Conservation (phyloP, 2,888 invertebrate genomes). For the Athrips mouffetella region DNA sequence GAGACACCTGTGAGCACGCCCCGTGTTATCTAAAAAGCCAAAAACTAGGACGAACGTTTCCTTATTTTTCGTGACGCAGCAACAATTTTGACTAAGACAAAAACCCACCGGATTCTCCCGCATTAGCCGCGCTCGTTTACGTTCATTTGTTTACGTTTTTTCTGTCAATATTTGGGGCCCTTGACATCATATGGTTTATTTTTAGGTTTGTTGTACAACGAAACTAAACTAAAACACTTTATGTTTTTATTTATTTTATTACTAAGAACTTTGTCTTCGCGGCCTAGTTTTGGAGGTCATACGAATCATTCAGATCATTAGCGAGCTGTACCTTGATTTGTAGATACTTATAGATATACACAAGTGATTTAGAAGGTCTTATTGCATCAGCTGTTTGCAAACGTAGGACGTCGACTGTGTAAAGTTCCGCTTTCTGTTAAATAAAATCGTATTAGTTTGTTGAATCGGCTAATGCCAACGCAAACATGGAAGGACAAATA, state of each 20-base stretch:
- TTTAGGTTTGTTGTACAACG: background rate
- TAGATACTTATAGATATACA: slow-evolving; percentile 16
- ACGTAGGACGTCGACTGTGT: slow-evolving; percentile 29
- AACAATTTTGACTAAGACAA: slow-evolving; percentile 36
- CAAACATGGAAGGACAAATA: slow-evolving; percentile 7
- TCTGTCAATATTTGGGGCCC: slow-evolving; percentile 23
- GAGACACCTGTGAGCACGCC: background rate
- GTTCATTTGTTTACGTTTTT: slow-evolving; percentile 58
- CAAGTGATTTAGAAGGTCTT: slow-evolving; percentile 31
- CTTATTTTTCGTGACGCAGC: slow-evolving; percentile 30
- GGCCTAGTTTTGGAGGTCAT: slow-evolving; percentile 30
- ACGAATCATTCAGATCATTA: slow-evolving; percentile 30
- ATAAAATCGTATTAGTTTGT: slow-evolving; percentile 15
- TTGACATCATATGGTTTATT: slow-evolving; percentile 24
- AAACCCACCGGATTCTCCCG: slow-evolving; percentile 58
- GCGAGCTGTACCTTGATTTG: slow-evolving; percentile 21
- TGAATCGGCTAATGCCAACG: background rate
- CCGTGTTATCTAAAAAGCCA: background rate
- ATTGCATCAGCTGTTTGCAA: slow-evolving; percentile 34
- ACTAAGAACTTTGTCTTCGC: slow-evolving; percentile 15
- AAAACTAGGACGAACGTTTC: slow-evolving; percentile 29
- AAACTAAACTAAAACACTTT: slow-evolving; percentile 4
- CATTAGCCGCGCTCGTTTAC: slow-evolving; percentile 45
- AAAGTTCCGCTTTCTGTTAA: slow-evolving; percentile 33
- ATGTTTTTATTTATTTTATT: background rate